Percentiles rank a stretch among this genome's conserved stretches.
Conservation (phyloP, 2,888 invertebrate genomes). For the Nomada fucata region DNA sequence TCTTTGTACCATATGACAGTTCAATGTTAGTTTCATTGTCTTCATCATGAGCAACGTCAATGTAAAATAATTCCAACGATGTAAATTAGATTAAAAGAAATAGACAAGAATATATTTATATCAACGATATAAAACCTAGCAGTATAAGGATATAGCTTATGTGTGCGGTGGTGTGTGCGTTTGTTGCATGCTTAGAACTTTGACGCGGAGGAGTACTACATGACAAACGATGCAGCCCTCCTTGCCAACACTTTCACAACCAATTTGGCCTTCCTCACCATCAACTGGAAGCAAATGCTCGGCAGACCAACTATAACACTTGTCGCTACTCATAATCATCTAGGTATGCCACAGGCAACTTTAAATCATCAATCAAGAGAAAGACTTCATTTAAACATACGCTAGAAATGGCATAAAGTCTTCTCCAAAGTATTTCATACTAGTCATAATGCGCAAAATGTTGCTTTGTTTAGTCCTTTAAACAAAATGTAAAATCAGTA, state of each 20-base stretch:
- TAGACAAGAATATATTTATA: slow-evolving; percentile 12
- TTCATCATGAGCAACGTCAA: slow-evolving; percentile 52
- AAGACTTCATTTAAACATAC: slow-evolving; percentile 9
- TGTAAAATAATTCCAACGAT: slow-evolving; percentile 25
- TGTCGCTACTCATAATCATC: slow-evolving; percentile 92
- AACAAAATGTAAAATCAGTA: background rate
- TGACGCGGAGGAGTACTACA: slow-evolving; percentile 97
- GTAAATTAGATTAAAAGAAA: background rate
- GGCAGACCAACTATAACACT: slow-evolving; percentile 97
- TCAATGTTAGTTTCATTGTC: slow-evolving; percentile 28
- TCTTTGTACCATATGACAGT: slow-evolving; percentile 20
- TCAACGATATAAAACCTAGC: slow-evolving; percentile 21
- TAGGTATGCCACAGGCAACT: slow-evolving; percentile 88
- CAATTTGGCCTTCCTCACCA: slow-evolving; percentile 97
- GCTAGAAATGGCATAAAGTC: slow-evolving; percentile 11
- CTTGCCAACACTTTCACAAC: slow-evolving; percentile 97
- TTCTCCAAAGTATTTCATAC: slow-evolving; percentile 4
- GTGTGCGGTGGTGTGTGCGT: slow-evolving; percentile 77
- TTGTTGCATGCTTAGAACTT: slow-evolving; percentile 89
- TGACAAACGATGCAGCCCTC: slow-evolving; percentile 97
- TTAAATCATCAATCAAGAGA: slow-evolving; percentile 53
- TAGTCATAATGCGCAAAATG: slow-evolving; percentile 21
- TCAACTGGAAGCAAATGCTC: slow-evolving; percentile 98
- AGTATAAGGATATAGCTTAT: slow-evolving; percentile 60
- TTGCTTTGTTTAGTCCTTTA: background rate